Percentiles rank a stretch among this genome's conserved stretches.
Evolutionary conservation across 2,113 vertebrate species (phyloP).

Genomic region (Embiotoca jacksoni): DNA sequence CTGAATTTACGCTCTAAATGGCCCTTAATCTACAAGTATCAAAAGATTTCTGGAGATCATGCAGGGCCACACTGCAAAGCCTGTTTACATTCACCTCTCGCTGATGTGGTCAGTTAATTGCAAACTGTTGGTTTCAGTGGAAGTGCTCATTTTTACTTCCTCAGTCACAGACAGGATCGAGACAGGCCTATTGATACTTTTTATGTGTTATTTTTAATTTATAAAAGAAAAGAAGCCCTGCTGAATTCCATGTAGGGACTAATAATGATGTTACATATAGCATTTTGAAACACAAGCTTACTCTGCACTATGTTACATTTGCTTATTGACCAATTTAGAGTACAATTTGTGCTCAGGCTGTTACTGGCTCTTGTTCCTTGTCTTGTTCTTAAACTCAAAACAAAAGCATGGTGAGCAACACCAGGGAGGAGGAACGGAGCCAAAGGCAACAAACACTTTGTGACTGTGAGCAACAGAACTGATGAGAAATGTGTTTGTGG

Average conservation of each 20-base stretch:
- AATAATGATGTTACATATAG: too few relatives aligned
- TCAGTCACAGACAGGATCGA: background rate
- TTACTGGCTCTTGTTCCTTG: background rate
- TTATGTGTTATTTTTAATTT: background rate
- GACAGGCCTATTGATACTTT: background rate
- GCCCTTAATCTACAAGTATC: too few relatives aligned
- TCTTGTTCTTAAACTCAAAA: slow-evolving; percentile 4
- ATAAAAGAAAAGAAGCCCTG: too few relatives aligned
- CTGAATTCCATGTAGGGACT: too few relatives aligned
- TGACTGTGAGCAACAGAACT: background rate
- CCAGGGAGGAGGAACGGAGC: slow-evolving; percentile 1
- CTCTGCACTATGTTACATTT: background rate
- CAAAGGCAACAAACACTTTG: slow-evolving; percentile 7
- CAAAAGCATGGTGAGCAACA: slow-evolving; percentile 9
- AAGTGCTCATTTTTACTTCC: background rate
- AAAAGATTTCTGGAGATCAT: slow-evolving; percentile 12
- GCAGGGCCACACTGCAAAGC: background rate
- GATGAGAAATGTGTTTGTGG: background rate
- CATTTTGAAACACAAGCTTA: too few relatives aligned
- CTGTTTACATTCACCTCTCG: background rate
- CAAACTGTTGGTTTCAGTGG: background rate
- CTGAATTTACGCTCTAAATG: background rate
- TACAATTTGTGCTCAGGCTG: background rate
- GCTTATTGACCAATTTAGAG: background rate
- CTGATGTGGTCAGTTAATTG: background rate